These are phyloP conservation scores for Buphagus erythrorhynchus DNA, from an alignment of 2,797 vertebrate species.

Conservation along the genomic window DNA sequence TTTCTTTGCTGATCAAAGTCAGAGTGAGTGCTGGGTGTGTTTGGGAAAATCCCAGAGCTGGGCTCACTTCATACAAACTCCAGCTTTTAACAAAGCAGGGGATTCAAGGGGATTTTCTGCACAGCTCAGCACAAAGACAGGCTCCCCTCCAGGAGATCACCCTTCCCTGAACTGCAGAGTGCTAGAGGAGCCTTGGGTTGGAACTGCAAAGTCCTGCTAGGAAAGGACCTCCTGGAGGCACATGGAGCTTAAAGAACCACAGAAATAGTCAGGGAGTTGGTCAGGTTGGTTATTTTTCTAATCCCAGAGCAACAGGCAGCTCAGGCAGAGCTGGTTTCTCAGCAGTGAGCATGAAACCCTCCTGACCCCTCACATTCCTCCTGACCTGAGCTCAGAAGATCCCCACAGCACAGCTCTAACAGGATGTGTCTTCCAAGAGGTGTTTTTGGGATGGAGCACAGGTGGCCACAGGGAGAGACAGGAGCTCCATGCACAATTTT, in stretches of 20 bases:
- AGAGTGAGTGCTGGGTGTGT: neutral
- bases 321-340: neutral
- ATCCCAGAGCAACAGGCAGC: neutral
- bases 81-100: neutral
- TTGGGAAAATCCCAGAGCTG: neutral
- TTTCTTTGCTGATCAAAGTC: neutral
- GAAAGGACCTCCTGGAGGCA: neutral
- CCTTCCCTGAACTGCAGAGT: neutral
- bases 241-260: neutral
- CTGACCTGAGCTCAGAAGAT: neutral
- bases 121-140: neutral
- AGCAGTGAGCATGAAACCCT: neutral
- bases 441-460: neutral
- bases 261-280: neutral
- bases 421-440: neutral
- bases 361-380: neutral
- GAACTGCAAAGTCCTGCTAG: neutral
- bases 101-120: neutral
- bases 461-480: rapidly evolving
- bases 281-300: neutral
- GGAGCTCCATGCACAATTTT: neutral
- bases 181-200: neutral
- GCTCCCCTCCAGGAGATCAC: neutral
- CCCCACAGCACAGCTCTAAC: neutral
- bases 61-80: rapidly evolving